Evolutionary conservation across 2,888 invertebrate genomes (phyloP), one percentile per base, ranked within the genome.

Genomic region (Cheilosia soror): DNA sequence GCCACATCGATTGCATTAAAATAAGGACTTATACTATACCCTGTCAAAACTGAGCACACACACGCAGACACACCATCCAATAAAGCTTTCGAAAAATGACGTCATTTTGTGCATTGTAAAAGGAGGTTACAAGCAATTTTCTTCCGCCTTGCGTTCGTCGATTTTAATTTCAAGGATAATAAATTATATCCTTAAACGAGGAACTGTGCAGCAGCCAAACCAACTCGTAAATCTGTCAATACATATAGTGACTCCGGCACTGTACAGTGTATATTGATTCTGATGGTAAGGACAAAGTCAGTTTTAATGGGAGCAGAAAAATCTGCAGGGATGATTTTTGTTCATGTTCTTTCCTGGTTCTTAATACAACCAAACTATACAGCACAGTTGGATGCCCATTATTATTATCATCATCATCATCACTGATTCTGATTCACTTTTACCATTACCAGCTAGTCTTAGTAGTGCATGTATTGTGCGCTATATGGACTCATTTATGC

Each of bases 161-260:
- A 79, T 71, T 84, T 79, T 71, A 75, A 84, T 84, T 79, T 71
- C 69, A 79, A 71, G 55, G 71, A 84, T 79, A 79, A 79, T 84
- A 84, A 84, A 79, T 84, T 84, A 79, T 84, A 79, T 84, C 79
- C 79, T 75, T 75, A 66, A 84, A 47, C 15, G 5, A 65, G 60
- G 69, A 49, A 25, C 51, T 69, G 77, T 77, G 73, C 83, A 79
- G 69, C 65, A 27, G 51, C 51, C 51, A 27, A 51, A 51, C 51
- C 47, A 58, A 76, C 68, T 79, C 84, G 84, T 84, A 79, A 84
- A 84, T 79, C 84, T 84, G 84, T 84, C 84, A 84, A 79, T 84
- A 71, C 69, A 65, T 40, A 60, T 15, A 37, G 37, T 31, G 73
- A 83, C 68, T 83, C 57, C 49, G n/a, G n/a, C 40, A 53, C 49